These are phyloP conservation scores for Ceyx cyanopectus DNA, from an alignment of 2,113 vertebrate genomes.

Conservation along the genomic window DNA sequence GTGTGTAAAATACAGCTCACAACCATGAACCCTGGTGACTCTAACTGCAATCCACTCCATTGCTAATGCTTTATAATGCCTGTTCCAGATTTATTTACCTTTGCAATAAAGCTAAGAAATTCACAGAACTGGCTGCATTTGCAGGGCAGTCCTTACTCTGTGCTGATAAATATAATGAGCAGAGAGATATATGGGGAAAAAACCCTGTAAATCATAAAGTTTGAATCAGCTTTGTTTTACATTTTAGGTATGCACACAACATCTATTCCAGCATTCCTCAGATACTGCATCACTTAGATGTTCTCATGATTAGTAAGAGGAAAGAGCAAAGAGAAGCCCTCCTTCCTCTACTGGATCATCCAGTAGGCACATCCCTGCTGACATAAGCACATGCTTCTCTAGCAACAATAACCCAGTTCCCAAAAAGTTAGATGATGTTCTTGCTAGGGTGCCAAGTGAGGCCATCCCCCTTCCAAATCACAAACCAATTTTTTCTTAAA, in stretches of 20 bases:
- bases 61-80: neutral
- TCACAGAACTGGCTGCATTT: neutral
- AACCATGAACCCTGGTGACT: neutral
- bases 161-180: neutral
- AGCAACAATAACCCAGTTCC: accelerated
- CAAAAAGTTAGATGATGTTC: neutral
- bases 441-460: neutral
- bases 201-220: neutral
- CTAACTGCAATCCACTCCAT: neutral
- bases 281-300: neutral
- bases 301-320: neutral
- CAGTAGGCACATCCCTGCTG: neutral
- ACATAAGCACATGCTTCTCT: neutral
- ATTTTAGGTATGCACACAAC: neutral
- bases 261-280: neutral
- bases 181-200: neutral
- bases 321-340: neutral
- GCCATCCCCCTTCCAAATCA: neutral
- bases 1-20: neutral
- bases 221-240: neutral
- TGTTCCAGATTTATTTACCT: neutral
- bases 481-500: neutral
- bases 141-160: neutral
- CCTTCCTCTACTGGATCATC: neutral
- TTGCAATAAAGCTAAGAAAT: neutral